Evolutionary conservation across 2,888 invertebrate species (phyloP).

Genomic region (Thereva unica): DNA sequence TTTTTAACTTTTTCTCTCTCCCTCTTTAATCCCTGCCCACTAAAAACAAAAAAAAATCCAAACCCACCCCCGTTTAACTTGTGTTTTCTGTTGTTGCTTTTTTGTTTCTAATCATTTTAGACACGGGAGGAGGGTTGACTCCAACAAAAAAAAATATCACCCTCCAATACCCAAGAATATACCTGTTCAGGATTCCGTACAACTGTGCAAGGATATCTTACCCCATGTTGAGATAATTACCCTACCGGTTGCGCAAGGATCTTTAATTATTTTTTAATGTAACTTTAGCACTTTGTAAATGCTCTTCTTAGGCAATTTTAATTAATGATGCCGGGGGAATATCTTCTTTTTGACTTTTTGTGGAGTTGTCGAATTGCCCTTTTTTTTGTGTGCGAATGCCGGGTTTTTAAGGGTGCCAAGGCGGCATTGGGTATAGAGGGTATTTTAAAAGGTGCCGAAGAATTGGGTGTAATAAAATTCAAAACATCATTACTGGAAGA

Average conservation of each 20-base stretch:
- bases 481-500: too few species aligned
- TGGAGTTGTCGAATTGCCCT: not conserved
- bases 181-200: not conserved
- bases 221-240: constrained; percentile 7
- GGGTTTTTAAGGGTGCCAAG: too few species aligned
- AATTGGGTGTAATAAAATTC: too few species aligned
- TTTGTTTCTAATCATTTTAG: constrained; percentile 9
- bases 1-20: constrained; percentile 16
- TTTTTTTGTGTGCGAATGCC: not conserved
- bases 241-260: constrained; percentile 13
- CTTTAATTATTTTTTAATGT: constrained; percentile 38
- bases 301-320: constrained; percentile 17
- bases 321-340: constrained; percentile 15
- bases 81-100: not conserved
- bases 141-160: constrained; percentile 19
- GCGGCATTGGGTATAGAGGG: too few species aligned
- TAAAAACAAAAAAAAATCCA: constrained; percentile 16
- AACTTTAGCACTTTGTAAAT: constrained; percentile 31
- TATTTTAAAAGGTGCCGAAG: too few species aligned
- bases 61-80: constrained; percentile 1
- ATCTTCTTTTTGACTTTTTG: not conserved
- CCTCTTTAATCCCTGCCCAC: not conserved
- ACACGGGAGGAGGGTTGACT: not conserved
- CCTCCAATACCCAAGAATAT: not conserved
- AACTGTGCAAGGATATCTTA: constrained; percentile 9